These are phyloP conservation scores for Drosophila kohkoa DNA, from an alignment of 1,140 invertebrate genomes.

Conservation along the genomic window DNA sequence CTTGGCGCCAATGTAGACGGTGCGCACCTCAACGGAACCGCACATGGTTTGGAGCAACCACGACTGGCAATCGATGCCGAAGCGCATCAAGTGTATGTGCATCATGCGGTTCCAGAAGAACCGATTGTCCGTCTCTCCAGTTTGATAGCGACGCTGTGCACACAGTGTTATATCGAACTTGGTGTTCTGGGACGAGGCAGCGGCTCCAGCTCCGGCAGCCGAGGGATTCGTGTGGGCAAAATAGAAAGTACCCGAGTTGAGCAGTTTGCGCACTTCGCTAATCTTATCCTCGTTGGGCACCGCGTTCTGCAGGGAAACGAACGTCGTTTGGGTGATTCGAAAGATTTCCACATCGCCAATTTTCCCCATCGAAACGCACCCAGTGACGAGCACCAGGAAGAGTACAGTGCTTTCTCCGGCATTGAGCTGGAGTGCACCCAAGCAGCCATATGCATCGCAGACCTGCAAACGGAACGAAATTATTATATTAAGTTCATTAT, in stretches of 20 bases:
- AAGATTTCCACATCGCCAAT: slow-evolving; percentile 97
- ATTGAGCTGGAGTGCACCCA: slow-evolving; percentile 95
- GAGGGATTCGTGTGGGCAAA: slow-evolving; percentile 90
- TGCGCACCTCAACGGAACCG: slow-evolving; percentile 97
- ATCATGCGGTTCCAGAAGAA: slow-evolving; percentile 99
- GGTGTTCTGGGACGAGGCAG: slow-evolving; percentile 60
- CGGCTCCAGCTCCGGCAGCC: slow-evolving; percentile 75
- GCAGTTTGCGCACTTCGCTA: slow-evolving; percentile 92
- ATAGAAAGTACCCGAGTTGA: slow-evolving; percentile 98
- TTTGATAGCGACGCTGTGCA: slow-evolving; percentile 93
- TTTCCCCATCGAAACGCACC: slow-evolving; percentile 97
- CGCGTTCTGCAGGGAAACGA: slow-evolving; percentile 92
- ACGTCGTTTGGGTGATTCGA: slow-evolving; percentile 95
- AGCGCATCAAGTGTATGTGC: slow-evolving; percentile 95
- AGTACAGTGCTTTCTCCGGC: slow-evolving; percentile 92
- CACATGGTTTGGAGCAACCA: slow-evolving; percentile 98
- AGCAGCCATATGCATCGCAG: slow-evolving; percentile 96
- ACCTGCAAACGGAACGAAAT: slow-evolving; percentile 87
- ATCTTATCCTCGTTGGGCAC: slow-evolving; percentile 92
- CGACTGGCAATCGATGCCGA: slow-evolving; percentile 93
- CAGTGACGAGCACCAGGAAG: slow-evolving; percentile 96
- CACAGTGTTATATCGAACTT: slow-evolving; percentile 96
- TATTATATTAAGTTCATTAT: neutral
- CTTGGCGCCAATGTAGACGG: slow-evolving; percentile 96
- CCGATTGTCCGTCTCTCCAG: slow-evolving; percentile 94